phyloP scores from a whole-genome alignment of 2,797 vertebrate genomes.

The Sparus aurata region DNA sequence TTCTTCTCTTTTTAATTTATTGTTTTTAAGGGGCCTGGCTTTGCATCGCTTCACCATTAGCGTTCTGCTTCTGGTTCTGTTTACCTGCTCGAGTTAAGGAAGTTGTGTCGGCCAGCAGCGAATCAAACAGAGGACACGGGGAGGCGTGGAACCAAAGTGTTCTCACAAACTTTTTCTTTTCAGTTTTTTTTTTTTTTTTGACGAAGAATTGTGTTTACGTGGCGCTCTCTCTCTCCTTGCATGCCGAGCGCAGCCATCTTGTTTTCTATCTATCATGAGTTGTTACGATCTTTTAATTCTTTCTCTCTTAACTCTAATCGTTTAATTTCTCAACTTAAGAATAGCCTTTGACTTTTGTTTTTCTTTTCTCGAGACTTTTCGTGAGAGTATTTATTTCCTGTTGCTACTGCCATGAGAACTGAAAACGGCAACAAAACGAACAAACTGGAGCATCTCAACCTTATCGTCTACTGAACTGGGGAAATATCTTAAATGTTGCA shows the following conservation, averaged over 20 bases:
- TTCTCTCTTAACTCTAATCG: slow-evolving; percentile 18
- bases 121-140: slow-evolving; percentile 26
- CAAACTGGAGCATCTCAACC: slow-evolving; percentile 59
- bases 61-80: slow-evolving; percentile 46
- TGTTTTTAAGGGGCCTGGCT: slow-evolving; percentile 30
- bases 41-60: slow-evolving; percentile 52
- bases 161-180: background rate
- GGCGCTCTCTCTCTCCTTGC: slow-evolving; percentile 72
- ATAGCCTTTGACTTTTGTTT: slow-evolving; percentile 57
- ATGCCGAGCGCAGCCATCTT: slow-evolving; percentile 68
- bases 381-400: slow-evolving; percentile 61
- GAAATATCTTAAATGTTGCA: slow-evolving; percentile 72
- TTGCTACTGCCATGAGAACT: slow-evolving; percentile 74
- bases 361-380: slow-evolving; percentile 32
- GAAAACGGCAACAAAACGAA: slow-evolving; percentile 64
- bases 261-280: slow-evolving; percentile 50
- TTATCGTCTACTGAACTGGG: slow-evolving; percentile 62
- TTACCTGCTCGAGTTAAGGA: slow-evolving; percentile 34
- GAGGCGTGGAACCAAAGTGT: background rate
- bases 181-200: background rate
- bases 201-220: slow-evolving; percentile 61
- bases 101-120: slow-evolving; percentile 24
- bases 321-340: slow-evolving; percentile 47
- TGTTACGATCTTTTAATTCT: slow-evolving; percentile 37
- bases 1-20: slow-evolving; percentile 8